Percentiles rank a stretch among this genome's conserved stretches.
Evolutionary conservation across 2,797 vertebrate genomes (phyloP).

Genomic region (Clarias platycephalus): DNA sequence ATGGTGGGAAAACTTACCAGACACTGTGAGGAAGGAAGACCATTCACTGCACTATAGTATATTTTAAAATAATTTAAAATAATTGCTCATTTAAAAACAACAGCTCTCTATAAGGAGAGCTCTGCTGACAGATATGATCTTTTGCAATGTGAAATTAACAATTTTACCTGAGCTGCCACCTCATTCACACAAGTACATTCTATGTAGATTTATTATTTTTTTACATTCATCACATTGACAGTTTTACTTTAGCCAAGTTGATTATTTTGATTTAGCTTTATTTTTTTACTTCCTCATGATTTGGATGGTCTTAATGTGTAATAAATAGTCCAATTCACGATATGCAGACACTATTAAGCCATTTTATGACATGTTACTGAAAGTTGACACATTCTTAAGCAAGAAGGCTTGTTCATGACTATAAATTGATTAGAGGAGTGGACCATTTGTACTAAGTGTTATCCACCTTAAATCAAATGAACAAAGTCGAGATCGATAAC

Average conservation of each 20-base stretch:
- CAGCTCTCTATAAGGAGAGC: not conserved
- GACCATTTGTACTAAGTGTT: not conserved
- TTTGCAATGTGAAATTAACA: not conserved
- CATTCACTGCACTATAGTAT: no score
- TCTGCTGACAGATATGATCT: not conserved
- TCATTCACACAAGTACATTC: not conserved
- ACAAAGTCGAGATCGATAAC: not conserved
- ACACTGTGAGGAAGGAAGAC: not conserved
- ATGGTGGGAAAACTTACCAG: not conserved
- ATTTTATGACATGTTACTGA: not conserved
- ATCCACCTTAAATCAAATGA: not conserved
- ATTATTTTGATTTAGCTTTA: not conserved
- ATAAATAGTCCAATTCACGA: not conserved
- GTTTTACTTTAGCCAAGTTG: not conserved
- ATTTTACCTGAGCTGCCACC: not conserved
- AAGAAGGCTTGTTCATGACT: not conserved
- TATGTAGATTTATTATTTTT: not conserved
- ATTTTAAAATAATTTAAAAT: no score
- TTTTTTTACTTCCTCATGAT: no score
- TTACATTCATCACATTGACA: not conserved
- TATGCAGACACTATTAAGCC: not conserved
- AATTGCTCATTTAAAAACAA: no score
- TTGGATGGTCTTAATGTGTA: not conserved
- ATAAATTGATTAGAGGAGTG: not conserved
- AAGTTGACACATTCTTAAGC: not conserved